These are phyloP conservation scores for Alectoris magna DNA, from an alignment of 2,797 vertebrate genomes.

Conservation along the genomic window DNA sequence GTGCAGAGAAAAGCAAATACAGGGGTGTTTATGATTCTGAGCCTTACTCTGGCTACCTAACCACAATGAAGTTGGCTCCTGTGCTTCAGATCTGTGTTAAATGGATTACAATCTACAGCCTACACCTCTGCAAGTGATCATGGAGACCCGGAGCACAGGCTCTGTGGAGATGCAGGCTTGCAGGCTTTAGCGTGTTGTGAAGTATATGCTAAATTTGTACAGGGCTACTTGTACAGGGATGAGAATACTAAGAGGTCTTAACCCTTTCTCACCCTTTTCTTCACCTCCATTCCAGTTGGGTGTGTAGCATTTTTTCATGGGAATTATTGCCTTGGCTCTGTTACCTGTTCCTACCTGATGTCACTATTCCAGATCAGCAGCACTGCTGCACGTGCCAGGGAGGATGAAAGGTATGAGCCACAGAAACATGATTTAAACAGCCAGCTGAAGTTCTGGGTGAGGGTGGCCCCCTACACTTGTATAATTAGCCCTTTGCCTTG, in stretches of 20 bases:
- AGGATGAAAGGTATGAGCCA: neutral
- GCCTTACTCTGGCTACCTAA: neutral
- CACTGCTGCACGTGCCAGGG: rapidly evolving
- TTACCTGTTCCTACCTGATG: neutral
- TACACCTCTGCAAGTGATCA: neutral
- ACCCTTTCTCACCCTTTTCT: neutral
- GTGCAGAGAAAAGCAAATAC: conserved; percentile 5
- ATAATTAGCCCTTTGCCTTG: neutral
- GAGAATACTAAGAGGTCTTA: neutral
- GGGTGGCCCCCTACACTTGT: neutral
- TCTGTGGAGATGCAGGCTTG: rapidly evolving
- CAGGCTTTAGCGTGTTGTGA: neutral
- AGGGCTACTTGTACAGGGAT: rapidly evolving
- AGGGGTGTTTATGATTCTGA: conserved; percentile 2
- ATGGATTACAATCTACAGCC: neutral
- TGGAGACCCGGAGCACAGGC: neutral
- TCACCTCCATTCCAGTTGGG: neutral
- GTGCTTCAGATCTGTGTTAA: neutral
- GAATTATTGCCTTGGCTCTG: neutral
- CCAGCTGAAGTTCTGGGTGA: neutral
- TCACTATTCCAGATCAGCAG: neutral
- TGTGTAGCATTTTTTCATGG: rapidly evolving
- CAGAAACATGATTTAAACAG: neutral
- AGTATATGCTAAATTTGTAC: neutral
- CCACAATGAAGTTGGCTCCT: neutral